phyloP scores from a whole-genome alignment of 1,140 invertebrate species.

The Gonioctena quinquepunctata region DNA sequence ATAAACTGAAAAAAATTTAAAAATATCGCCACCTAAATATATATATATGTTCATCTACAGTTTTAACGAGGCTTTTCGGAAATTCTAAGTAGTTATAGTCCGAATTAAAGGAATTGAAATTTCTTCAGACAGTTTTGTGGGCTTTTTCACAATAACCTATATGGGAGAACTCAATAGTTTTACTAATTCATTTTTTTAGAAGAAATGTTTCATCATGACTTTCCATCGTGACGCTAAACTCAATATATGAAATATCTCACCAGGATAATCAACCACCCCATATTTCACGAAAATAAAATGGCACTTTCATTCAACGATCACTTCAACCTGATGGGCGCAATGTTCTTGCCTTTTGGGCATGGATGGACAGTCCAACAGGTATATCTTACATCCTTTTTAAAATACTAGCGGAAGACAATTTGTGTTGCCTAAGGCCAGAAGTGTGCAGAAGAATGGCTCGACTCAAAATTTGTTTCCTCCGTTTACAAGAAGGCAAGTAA shows the following conservation, averaged over 20 bases:
- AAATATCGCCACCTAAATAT: too few species aligned
- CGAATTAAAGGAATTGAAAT: too few species aligned
- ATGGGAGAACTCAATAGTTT: too few species aligned
- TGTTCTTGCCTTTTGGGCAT: constrained; percentile 15
- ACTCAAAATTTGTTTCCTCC: constrained; percentile 36
- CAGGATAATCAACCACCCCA: not conserved
- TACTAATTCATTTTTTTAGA: too few species aligned
- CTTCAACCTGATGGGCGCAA: not conserved
- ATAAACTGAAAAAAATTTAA: too few species aligned
- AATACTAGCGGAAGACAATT: constrained; percentile 38
- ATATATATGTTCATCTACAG: too few species aligned
- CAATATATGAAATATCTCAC: not conserved
- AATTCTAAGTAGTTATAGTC: too few species aligned
- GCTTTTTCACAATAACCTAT: too few species aligned
- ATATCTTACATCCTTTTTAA: constrained; percentile 44
- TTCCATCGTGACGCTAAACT: too few species aligned
- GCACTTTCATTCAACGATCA: not conserved
- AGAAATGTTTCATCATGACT: too few species aligned
- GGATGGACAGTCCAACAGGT: constrained; percentile 32
- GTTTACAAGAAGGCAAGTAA: constrained; percentile 33
- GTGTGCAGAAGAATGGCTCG: not conserved
- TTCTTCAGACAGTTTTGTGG: too few species aligned
- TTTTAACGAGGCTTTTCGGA: too few species aligned
- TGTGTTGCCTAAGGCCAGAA: constrained; percentile 5
- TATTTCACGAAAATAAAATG: not conserved